These are phyloP conservation scores for Eucidaris tribuloides DNA, from an alignment of 35 echinoderm and acorn worm species.

Conservation along the genomic window DNA sequence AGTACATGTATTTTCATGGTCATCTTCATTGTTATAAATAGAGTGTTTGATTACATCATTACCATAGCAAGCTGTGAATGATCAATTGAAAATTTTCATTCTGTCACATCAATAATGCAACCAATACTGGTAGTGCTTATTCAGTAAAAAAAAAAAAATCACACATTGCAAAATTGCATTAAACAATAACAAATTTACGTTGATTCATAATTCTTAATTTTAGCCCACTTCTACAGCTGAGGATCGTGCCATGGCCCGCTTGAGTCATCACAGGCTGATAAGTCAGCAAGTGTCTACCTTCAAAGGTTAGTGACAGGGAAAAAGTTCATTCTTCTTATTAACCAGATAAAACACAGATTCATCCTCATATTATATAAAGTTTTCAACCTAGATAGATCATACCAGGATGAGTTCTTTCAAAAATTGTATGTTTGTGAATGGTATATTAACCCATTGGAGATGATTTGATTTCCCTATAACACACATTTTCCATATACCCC, in stretches of 20 bases:
- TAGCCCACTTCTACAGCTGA: constrained; percentile 26
- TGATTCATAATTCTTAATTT: background rate
- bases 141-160: too few relatives aligned
- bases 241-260: constrained; percentile 8
- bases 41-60: too few relatives aligned
- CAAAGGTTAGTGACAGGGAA: background rate
- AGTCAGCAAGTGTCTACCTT: constrained; percentile 12
- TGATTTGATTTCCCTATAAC: too few relatives aligned
- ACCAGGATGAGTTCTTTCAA: background rate
- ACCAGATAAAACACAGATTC: background rate
- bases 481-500: too few relatives aligned
- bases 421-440: background rate
- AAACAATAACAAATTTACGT: background rate
- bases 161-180: too few relatives aligned
- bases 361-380: background rate
- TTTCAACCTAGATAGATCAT: background rate
- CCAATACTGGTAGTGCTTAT: too few relatives aligned
- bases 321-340: background rate
- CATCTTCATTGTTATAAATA: too few relatives aligned
- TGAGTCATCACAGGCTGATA: constrained; percentile 34
- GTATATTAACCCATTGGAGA: too few relatives aligned
- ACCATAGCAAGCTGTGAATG: too few relatives aligned
- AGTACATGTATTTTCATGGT: too few relatives aligned
- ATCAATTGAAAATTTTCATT: too few relatives aligned
- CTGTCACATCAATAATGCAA: too few relatives aligned